These are phyloP conservation scores for Mongoloraphidia duomilia DNA, from an alignment of 2,888 invertebrate genomes.

Conservation along the genomic window DNA sequence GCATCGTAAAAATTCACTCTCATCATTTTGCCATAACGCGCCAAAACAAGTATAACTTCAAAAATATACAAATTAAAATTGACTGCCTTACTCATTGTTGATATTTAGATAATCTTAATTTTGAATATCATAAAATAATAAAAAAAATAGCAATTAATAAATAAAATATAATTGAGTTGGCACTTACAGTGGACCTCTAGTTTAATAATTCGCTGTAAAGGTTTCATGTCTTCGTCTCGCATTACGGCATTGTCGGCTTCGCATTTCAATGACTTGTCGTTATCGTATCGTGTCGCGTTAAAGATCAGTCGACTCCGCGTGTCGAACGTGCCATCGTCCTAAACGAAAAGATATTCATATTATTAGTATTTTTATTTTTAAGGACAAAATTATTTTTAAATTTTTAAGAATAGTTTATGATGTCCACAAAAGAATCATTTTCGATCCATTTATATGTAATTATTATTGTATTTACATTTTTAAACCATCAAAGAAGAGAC, in stretches of 20 bases:
- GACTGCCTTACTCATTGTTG: not conserved
- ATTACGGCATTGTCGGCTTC: slow-evolving; percentile 72
- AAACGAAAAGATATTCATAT: slow-evolving; percentile 18
- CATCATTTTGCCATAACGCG: too few species aligned
- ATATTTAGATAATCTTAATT: not conserved
- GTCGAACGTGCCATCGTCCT: slow-evolving; percentile 67
- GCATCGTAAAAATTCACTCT: too few species aligned
- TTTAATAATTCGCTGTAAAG: slow-evolving; percentile 53
- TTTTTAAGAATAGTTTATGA: not conserved
- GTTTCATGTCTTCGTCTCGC: slow-evolving; percentile 53
- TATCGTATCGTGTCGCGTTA: slow-evolving; percentile 67
- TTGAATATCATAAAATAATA: slow-evolving; percentile 1
- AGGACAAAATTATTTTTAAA: not conserved
- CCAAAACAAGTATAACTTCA: too few species aligned
- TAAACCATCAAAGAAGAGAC: too few species aligned
- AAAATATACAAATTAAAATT: too few species aligned
- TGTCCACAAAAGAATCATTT: too few species aligned
- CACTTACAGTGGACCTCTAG: slow-evolving; percentile 81
- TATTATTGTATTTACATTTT: too few species aligned
- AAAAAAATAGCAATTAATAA: slow-evolving; percentile 10
- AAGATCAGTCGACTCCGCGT: slow-evolving; percentile 67
- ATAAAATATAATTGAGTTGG: slow-evolving; percentile 11
- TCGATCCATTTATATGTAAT: too few species aligned
- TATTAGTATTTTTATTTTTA: too few species aligned
- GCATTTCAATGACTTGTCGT: slow-evolving; percentile 64